Conservation (phyloP, 2,113 vertebrate genomes). For the human (Homo sapiens) region GRCh38 chr4:88089001-88089500, state of each 20-base stretch:
- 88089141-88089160: background rate
- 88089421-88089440: background rate
- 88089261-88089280: background rate
- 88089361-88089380: background rate
- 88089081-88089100: background rate
- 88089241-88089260: background rate
- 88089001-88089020: background rate
- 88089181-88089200: background rate
- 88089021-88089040: background rate
- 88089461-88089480: background rate
- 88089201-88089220: background rate
- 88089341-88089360: background rate
- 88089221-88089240: background rate
- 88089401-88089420: background rate
- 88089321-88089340: background rate
- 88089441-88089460: constrained; percentile 14
- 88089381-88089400: background rate
- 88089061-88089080: background rate
- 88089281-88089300: background rate
- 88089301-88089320: background rate
- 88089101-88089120: background rate
- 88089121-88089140: background rate
- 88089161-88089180: background rate
- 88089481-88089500: background rate
- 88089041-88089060: background rate